Evolutionary conservation across 2,797 vertebrate species (phyloP).

Genomic region (Scyliorhinus canicula): DNA sequence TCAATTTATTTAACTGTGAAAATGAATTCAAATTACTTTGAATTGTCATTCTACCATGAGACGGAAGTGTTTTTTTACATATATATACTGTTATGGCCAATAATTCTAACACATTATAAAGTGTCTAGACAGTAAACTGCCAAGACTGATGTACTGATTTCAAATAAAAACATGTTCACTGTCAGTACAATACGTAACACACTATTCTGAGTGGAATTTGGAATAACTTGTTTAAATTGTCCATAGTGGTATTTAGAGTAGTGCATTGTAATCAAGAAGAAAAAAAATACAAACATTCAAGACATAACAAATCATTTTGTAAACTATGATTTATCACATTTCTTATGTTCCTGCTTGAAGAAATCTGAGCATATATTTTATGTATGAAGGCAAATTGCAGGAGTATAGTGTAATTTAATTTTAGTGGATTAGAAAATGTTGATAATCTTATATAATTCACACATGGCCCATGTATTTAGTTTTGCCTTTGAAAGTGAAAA

Average conservation of each 20-base stretch:
- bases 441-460: not conserved
- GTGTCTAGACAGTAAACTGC: not conserved
- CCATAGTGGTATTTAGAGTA: not conserved
- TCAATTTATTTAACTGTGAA: not conserved
- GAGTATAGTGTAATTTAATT: not conserved
- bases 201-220: not conserved
- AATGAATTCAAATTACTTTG: slow-evolving; percentile 9
- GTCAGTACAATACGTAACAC: not conserved
- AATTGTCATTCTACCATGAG: not conserved
- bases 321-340: not conserved
- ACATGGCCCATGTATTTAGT: not conserved
- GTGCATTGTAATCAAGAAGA: not conserved
- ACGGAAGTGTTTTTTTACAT: not conserved
- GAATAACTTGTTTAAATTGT: not conserved
- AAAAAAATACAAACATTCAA: not conserved
- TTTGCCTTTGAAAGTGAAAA: not conserved
- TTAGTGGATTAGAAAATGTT: not conserved
- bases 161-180: not conserved
- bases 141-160: not conserved
- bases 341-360: not conserved
- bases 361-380: not conserved
- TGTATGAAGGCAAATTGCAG: not conserved
- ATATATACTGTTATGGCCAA: not conserved
- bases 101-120: not conserved
- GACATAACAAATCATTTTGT: not conserved